Evolutionary conservation across 2,113 vertebrate genomes (phyloP).

Genomic region (Empidonax traillii): DNA sequence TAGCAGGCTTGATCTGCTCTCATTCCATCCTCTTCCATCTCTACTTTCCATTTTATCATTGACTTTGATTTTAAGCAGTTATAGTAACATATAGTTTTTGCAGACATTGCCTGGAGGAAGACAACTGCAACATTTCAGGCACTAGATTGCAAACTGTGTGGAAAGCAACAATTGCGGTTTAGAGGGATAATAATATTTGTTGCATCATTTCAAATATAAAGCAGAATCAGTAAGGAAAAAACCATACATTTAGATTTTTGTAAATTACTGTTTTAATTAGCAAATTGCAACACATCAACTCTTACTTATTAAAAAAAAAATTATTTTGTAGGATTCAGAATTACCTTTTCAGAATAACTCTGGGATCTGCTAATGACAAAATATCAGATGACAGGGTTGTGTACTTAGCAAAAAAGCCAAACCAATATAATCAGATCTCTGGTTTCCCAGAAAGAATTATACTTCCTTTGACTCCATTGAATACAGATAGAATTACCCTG

Average conservation of each 20-base stretch:
- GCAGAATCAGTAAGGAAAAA: neutral
- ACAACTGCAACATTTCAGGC: conserved; percentile 14
- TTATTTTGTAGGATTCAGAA: neutral
- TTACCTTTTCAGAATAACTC: neutral
- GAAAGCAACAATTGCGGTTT: neutral
- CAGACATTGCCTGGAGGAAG: neutral
- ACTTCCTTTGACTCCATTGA: neutral
- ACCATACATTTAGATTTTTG: neutral
- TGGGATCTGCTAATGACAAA: neutral
- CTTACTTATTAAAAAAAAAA: neutral
- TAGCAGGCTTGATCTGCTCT: conserved; percentile 22
- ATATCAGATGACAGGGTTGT: neutral
- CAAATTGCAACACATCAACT: neutral
- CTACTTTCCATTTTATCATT: conserved; percentile 55
- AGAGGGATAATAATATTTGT: neutral
- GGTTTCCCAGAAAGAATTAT: neutral
- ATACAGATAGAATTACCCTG: neutral
- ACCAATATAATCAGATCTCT: neutral
- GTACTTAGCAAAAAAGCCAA: neutral
- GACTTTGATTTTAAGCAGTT: conserved; percentile 60
- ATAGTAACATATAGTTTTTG: neutral
- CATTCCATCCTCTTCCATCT: neutral
- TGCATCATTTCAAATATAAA: neutral
- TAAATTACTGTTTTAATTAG: neutral
- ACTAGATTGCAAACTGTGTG: neutral